A percentile compares a stretch with the other conserved stretches of the same genome.
Conservation (phyloP, 2,888 invertebrate species). For the Leptopilina syphax region DNA sequence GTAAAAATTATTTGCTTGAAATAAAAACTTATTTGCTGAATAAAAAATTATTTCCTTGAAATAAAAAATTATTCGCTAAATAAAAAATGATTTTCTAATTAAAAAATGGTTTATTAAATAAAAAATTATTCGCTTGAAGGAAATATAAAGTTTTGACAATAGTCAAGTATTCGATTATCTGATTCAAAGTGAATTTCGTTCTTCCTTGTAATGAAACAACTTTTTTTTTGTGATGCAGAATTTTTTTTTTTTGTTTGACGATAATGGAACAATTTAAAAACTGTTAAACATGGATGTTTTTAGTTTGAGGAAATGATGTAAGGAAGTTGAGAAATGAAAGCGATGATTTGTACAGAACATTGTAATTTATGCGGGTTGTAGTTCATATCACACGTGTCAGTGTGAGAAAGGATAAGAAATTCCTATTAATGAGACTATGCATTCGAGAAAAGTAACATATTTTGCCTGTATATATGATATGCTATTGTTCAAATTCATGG, state of each 20-base stretch:
- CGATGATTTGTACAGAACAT: neutral
- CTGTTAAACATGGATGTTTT: neutral
- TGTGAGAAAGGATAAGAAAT: constrained; percentile 6
- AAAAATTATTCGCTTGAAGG: too few species aligned
- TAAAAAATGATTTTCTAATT: too few species aligned
- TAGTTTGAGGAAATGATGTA: neutral
- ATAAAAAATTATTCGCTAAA: too few species aligned
- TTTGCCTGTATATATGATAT: neutral
- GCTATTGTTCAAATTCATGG: neutral
- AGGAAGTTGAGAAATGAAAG: constrained; percentile 2
- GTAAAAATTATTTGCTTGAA: too few species aligned
- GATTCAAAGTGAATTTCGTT: too few species aligned
- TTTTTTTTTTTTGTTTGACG: neutral
- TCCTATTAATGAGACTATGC: constrained; percentile 1
- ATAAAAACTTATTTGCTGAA: too few species aligned
- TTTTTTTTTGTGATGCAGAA: too few species aligned
- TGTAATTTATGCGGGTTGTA: constrained; percentile 17
- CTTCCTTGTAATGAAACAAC: too few species aligned
- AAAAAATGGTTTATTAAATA: too few species aligned
- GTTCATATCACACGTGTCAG: neutral
- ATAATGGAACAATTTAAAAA: neutral
- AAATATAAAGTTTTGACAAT: too few species aligned
- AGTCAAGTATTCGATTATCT: too few species aligned
- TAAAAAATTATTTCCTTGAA: too few species aligned
- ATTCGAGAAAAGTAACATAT: neutral